These are phyloP conservation scores for Carposina sasakii DNA, from an alignment of 1,140 invertebrate species.

Conservation along the genomic window DNA sequence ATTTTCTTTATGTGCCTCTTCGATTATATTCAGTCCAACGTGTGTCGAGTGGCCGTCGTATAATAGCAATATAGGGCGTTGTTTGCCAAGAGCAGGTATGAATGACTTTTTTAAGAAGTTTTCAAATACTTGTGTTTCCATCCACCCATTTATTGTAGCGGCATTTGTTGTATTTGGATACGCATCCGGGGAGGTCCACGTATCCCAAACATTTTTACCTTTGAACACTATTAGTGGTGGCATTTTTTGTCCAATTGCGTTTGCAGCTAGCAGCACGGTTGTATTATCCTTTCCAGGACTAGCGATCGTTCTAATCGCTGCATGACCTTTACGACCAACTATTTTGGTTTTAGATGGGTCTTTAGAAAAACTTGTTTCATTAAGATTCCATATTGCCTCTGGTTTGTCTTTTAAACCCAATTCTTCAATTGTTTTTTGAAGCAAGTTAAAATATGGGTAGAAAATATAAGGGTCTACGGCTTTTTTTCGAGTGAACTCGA, in stretches of 20 bases:
- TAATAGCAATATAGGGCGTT: constrained; percentile 35
- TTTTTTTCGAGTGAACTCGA: too few species aligned
- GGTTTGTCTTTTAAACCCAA: constrained; percentile 27
- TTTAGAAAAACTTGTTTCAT: constrained; percentile 35
- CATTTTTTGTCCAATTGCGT: constrained; percentile 40
- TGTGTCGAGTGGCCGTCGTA: constrained; percentile 49
- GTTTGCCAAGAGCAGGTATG: constrained; percentile 13
- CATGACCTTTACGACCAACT: constrained; percentile 28
- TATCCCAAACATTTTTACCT: constrained; percentile 27
- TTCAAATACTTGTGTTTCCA: constrained; percentile 39
- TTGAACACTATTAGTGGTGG: constrained; percentile 47
- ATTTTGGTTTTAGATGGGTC: constrained; percentile 39
- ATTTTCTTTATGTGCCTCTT: constrained; percentile 30
- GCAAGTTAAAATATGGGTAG: too few species aligned
- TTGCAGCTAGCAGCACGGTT: constrained; percentile 40
- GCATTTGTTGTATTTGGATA: too few species aligned
- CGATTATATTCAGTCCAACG: constrained; percentile 31
- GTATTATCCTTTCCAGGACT: constrained; percentile 42
- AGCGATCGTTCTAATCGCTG: constrained; percentile 34
- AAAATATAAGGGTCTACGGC: too few species aligned
- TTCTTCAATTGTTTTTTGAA: too few species aligned
- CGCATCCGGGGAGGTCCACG: too few species aligned
- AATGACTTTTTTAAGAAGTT: constrained; percentile 30
- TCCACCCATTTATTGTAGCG: constrained; percentile 39
- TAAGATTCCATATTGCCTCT: constrained; percentile 37